phyloP scores from a whole-genome alignment of 2,888 invertebrate genomes.

The Hemaris fuciformis region DNA sequence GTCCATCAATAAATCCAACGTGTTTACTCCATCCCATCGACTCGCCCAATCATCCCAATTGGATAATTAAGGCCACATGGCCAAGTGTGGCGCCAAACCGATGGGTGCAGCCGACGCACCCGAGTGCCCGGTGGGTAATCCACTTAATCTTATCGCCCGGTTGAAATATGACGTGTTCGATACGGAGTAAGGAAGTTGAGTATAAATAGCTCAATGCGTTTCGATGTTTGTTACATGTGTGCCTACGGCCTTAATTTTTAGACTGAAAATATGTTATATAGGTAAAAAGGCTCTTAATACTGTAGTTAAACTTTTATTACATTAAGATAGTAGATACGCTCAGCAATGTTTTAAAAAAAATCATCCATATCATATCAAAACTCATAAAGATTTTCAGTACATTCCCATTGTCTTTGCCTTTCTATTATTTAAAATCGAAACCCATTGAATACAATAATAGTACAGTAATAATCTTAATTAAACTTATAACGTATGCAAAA shows the following conservation, averaged over 20 bases:
- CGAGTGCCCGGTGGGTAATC: neutral
- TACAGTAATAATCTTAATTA: neutral
- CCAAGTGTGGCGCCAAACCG: neutral
- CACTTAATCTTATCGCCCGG: slow-evolving; percentile 13
- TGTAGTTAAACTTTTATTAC: no score
- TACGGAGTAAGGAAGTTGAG: slow-evolving; percentile 5
- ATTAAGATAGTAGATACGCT: neutral
- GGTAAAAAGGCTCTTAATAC: no score
- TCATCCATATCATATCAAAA: neutral
- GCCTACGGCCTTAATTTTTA: neutral
- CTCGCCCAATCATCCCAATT: neutral
- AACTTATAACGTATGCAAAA: slow-evolving; percentile 16
- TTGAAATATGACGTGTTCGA: slow-evolving; percentile 8
- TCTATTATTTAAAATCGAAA: no score
- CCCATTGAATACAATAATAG: neutral
- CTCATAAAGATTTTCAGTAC: neutral
- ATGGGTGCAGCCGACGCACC: neutral
- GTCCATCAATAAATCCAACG: neutral
- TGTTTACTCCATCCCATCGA: neutral
- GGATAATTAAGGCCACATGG: slow-evolving; percentile 15
- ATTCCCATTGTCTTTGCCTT: no score
- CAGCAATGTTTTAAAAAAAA: neutral
- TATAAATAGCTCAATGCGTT: slow-evolving; percentile 3
- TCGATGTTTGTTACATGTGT: slow-evolving; percentile 1
- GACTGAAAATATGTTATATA: neutral